These are phyloP conservation scores for Prorops nasuta DNA, from an alignment of 1,140 invertebrate species.

Conservation along the genomic window DNA sequence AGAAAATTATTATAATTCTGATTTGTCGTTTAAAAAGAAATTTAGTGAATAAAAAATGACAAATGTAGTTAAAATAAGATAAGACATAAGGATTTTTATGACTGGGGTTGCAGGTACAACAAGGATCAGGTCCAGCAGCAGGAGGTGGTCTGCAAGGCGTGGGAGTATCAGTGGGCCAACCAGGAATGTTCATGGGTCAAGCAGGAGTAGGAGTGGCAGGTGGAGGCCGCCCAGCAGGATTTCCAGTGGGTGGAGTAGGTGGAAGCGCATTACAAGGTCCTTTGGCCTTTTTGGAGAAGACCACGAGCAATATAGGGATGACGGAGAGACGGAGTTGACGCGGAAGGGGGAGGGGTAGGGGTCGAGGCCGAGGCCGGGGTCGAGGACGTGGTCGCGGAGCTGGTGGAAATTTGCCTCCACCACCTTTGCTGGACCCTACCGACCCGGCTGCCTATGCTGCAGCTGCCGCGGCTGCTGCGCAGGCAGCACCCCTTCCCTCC, in stretches of 20 bases:
- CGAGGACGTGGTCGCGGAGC: constrained; percentile 56
- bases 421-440: constrained; percentile 47
- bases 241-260: constrained; percentile 42
- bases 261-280: constrained; percentile 62
- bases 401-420: constrained; percentile 34
- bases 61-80: too few relatives aligned
- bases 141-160: constrained; percentile 47
- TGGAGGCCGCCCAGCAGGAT: constrained; percentile 39
- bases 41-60: too few relatives aligned
- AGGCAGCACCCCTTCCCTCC: constrained; percentile 54
- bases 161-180: constrained; percentile 50
- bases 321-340: constrained; percentile 63
- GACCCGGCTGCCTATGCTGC: constrained; percentile 49
- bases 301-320: constrained; percentile 72
- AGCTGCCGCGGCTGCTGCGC: constrained; percentile 39
- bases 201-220: constrained; percentile 29
- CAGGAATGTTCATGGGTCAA: constrained; percentile 50
- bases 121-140: constrained; percentile 35
- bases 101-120: constrained; percentile 47
- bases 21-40: too few relatives aligned
- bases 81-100: too few relatives aligned
- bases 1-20: too few relatives aligned
- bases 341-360: constrained; percentile 62
- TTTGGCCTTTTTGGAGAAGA: constrained; percentile 69
- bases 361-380: constrained; percentile 59